Evolutionary conservation across 2,113 vertebrate species (phyloP).

Genomic region (Lethenteron reissneri): DNA sequence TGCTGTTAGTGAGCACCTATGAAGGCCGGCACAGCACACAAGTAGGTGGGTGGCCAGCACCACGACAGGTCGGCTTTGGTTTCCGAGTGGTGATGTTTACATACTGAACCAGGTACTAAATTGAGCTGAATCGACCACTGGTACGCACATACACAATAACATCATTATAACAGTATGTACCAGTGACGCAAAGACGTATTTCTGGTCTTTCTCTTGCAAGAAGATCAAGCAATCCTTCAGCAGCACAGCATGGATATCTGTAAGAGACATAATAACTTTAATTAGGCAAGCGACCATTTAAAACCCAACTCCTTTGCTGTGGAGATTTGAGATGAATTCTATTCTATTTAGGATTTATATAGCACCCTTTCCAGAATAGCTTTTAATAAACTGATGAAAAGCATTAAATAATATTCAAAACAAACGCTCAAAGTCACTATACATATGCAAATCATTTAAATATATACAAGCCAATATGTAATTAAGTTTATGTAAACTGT

Average conservation of each 20-base stretch:
- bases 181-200: constrained; percentile 60
- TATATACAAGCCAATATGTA: too few species aligned
- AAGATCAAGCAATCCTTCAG: constrained; percentile 61
- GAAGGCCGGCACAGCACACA: background rate
- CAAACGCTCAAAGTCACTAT: background rate
- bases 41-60: background rate
- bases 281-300: background rate
- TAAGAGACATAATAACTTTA: constrained; percentile 1
- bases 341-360: background rate
- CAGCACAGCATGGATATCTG: constrained; percentile 70
- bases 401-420: background rate
- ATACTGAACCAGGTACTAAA: background rate
- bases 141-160: background rate
- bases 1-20: background rate
- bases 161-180: constrained; percentile 26
- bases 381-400: background rate
- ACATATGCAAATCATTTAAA: too few species aligned
- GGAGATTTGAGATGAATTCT: too few species aligned
- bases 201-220: constrained; percentile 88
- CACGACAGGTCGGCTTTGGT: background rate
- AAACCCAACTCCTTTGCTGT: background rate
- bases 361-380: background rate
- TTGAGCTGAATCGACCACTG: too few species aligned
- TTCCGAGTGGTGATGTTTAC: background rate
- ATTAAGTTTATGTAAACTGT: too few species aligned